Conservation (phyloP, 64 coral and sea anemone species). For the Hydrozoanthus tunicans region DNA sequence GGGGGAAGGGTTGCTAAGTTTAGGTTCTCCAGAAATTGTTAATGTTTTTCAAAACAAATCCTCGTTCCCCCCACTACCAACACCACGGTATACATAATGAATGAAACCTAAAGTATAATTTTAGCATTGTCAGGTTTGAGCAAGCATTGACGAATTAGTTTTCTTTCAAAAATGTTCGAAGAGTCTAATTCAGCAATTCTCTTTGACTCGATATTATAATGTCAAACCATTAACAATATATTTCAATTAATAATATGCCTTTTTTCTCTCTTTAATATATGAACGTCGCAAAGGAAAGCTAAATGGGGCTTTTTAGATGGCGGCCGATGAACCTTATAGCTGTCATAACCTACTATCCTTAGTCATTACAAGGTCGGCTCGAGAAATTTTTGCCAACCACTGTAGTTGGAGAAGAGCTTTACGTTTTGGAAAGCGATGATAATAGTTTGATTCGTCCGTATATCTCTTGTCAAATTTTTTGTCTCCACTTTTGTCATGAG, state of each 20-base stretch:
- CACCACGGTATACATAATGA: not conserved
- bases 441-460: slow-evolving; percentile 8
- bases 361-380: too few relatives aligned
- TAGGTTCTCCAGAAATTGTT: too few relatives aligned
- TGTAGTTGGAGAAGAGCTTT: too few relatives aligned
- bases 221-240: slow-evolving; percentile 14
- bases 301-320: slow-evolving; percentile 8
- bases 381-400: too few relatives aligned
- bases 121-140: slow-evolving; percentile 21
- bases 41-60: too few relatives aligned
- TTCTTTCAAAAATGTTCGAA: slow-evolving; percentile 35
- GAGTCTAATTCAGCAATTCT: slow-evolving; percentile 1
- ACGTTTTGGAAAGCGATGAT: not conserved
- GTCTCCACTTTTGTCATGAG: too few relatives aligned
- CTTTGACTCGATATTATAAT: slow-evolving; percentile 24
- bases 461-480: not conserved
- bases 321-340: not conserved
- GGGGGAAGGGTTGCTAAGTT: too few relatives aligned
- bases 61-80: too few relatives aligned
- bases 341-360: not conserved
- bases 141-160: slow-evolving; percentile 17
- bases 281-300: slow-evolving; percentile 26
- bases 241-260: not conserved
- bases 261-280: slow-evolving; percentile 3
- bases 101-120: slow-evolving; percentile 15